Percentiles rank a stretch among this genome's conserved stretches.
These are phyloP conservation scores for Xenopus borealis DNA, from an alignment of 2,113 vertebrate genomes.

Conservation along the genomic window DNA sequence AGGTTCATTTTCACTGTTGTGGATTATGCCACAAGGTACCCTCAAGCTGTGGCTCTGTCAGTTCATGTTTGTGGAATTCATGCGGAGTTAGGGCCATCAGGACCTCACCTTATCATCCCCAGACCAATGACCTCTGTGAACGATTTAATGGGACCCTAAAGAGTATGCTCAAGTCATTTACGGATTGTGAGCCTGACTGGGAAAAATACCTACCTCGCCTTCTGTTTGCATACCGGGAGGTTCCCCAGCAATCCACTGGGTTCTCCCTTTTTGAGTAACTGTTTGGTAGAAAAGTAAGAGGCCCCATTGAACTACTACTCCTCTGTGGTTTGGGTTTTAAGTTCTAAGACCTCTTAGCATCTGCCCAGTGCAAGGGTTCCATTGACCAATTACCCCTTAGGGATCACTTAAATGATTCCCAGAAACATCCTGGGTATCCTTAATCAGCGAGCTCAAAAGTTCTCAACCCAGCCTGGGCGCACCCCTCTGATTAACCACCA, in stretches of 20 bases:
- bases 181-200: not conserved
- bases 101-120: too few species aligned
- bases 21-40: not conserved
- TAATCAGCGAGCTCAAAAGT: not conserved
- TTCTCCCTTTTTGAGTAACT: not conserved
- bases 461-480: not conserved
- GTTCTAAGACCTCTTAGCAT: not conserved
- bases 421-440: not conserved
- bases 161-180: not conserved
- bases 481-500: not conserved
- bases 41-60: too few species aligned
- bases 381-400: not conserved
- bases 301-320: too few species aligned
- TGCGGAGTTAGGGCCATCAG: not conserved
- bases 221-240: not conserved
- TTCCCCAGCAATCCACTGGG: not conserved
- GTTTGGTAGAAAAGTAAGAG: not conserved
- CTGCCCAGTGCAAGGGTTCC: not conserved
- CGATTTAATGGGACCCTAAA: not conserved
- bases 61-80: not conserved
- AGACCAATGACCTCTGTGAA: slow-evolving; percentile 8
- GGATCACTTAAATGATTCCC: not conserved
- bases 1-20: not conserved
- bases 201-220: not conserved
- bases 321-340: too few species aligned